These are phyloP conservation scores for Rhingia campestris DNA, from an alignment of 2,888 invertebrate species.

Conservation along the genomic window DNA sequence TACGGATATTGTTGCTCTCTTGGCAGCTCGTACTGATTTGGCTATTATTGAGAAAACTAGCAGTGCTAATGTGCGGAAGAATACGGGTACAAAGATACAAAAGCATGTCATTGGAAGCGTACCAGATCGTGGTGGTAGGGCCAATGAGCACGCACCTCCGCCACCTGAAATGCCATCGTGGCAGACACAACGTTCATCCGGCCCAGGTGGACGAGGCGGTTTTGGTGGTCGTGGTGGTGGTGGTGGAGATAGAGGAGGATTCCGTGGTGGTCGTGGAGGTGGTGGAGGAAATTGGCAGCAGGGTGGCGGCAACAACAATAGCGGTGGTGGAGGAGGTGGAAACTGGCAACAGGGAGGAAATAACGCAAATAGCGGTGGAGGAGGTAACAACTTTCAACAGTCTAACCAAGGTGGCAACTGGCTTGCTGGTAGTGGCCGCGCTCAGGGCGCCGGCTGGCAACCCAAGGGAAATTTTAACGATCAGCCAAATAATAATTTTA, in stretches of 20 bases:
- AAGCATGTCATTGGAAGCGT: constrained; percentile 95
- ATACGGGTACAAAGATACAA: constrained; percentile 92
- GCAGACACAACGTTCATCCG: constrained; percentile 87
- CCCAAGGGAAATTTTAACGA: constrained; percentile 73
- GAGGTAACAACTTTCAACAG: constrained; percentile 72
- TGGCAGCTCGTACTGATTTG: constrained; percentile 93
- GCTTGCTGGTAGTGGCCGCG: constrained; percentile 80
- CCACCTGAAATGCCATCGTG: constrained; percentile 99
- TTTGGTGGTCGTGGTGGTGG: constrained; percentile 77
- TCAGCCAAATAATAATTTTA: constrained; percentile 48
- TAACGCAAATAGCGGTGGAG: constrained; percentile 35
- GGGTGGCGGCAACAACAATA: constrained; percentile 63
- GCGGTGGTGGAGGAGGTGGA: constrained; percentile 38
- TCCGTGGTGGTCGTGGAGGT: constrained; percentile 75
- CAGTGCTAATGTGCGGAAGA: constrained; percentile 91
- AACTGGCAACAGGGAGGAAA: constrained; percentile 39
- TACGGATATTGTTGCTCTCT: constrained; percentile 89
- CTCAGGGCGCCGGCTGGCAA: constrained; percentile 81
- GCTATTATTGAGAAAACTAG: constrained; percentile 96
- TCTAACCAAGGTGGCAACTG: constrained; percentile 74
- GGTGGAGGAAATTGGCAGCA: constrained; percentile 77
- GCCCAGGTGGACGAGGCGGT: constrained; percentile 82
- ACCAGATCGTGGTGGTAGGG: constrained; percentile 96
- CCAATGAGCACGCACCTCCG: constrained; percentile 94
- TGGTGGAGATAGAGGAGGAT: constrained; percentile 75